Percentiles rank a stretch among this genome's conserved stretches.
phyloP scores from a whole-genome alignment of 2,888 invertebrate species.

The Acleris emargana region DNA sequence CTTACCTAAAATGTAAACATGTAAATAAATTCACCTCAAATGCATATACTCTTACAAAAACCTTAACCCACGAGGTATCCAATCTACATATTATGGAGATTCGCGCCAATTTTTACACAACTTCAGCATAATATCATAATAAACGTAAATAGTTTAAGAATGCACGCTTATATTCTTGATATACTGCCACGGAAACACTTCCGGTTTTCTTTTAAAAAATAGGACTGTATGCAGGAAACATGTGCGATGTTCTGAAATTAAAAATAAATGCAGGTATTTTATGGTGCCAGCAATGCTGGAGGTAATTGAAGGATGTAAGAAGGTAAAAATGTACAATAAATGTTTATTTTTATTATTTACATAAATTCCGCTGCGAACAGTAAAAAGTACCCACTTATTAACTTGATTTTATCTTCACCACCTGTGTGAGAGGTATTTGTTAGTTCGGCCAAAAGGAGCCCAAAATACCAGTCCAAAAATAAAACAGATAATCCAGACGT shows the following conservation, averaged over 20 bases:
- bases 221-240: conserved; percentile 31
- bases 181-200: conserved; percentile 29
- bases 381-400: neutral
- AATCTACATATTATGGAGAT: conserved; percentile 72
- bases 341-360: neutral
- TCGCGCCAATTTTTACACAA: conserved; percentile 40
- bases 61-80: conserved; percentile 39
- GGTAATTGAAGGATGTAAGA: conserved; percentile 17
- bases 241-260: conserved; percentile 29
- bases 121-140: conserved; percentile 37
- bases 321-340: neutral
- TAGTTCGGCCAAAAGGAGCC: neutral
- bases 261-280: conserved; percentile 27
- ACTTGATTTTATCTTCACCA: neutral
- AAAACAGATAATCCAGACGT: conserved; percentile 17
- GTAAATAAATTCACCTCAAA: conserved; percentile 32
- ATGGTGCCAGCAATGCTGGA: conserved; percentile 13
- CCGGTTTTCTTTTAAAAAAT: conserved; percentile 30
- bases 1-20: conserved; percentile 14
- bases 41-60: conserved; percentile 32
- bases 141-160: conserved; percentile 30
- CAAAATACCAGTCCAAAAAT: conserved; percentile 7
- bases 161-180: conserved; percentile 32
- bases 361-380: neutral
- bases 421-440: conserved; percentile 4